Base-by-base conservation (phyloP, 2,113 vertebrate species). In the Cranoglanis bouderius region DNA sequence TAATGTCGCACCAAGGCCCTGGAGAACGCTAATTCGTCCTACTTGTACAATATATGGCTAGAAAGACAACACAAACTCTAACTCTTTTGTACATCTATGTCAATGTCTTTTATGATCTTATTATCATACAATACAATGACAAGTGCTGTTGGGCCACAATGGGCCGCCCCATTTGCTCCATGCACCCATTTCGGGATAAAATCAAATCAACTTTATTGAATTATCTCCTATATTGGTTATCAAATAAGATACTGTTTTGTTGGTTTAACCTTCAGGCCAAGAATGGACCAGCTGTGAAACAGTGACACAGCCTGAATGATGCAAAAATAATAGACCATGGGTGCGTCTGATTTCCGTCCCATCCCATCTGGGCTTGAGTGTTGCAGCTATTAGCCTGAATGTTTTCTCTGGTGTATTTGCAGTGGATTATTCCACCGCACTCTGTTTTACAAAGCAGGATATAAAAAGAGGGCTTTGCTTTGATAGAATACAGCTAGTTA, bases 291-390 rank as follows among this genome's bases (percentile, higher is more conserved):
- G 40, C 38, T 87, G 65, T 70, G 26, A 32, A 46, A 90, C 29
- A 49, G 72, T 49, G 29, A 85, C 61, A 85, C 6, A 13, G 1
- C 18, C 67, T 40, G 35, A 75, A 84, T 61, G 2, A 35, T 18
- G 26, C 9, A 77, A 85, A 87, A 90, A 85, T 59, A 72, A 81
- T 19, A 78, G 29, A 67, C 57, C 70, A 65, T 84, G 53, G 75
- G 85, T 75, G 84, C 51, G 88, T 85, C 67, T 61, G 29, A 51
- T 49, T 81, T 75, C 35, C 14, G 35, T 35, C 43, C 84, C 49
- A 26, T 55, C 40, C 46, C 21, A 13, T 87, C 43, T 77, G 86
- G 80, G 80, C 53, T 83, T 83, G 88, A 83, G 86, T 86, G 86
- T 85, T 82, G 61, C 83, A 83, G 43, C n/a, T 85, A 46, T 86